phyloP scores from a whole-genome alignment of 2,797 vertebrate genomes.

The Sparus aurata region DNA sequence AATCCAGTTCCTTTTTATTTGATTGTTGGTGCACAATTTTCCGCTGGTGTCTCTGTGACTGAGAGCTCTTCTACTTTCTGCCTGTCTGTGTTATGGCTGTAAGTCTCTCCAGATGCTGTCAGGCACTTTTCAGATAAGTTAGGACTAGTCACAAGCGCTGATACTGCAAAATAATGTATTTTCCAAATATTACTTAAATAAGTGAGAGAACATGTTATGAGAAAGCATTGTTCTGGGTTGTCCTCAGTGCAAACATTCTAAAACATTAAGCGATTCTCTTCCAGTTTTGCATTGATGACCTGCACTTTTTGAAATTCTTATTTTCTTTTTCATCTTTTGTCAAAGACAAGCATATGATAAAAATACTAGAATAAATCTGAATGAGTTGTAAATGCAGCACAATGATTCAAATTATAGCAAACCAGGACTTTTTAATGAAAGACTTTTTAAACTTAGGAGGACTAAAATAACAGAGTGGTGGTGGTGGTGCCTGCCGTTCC shows the following conservation, averaged over 20 bases:
- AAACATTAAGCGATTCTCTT: too few relatives aligned
- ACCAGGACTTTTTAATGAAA: background rate
- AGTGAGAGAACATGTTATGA: slow-evolving; percentile 3
- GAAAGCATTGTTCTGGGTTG: slow-evolving; percentile 18
- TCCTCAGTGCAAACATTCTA: background rate
- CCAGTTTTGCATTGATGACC: too few relatives aligned
- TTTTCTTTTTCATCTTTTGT: background rate
- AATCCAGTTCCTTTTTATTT: slow-evolving; percentile 82
- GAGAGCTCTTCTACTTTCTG: slow-evolving; percentile 26
- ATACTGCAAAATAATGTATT: slow-evolving; percentile 47
- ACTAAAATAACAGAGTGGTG: slow-evolving; percentile 7
- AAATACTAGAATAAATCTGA: background rate
- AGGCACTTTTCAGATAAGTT: slow-evolving; percentile 76
- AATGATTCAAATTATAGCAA: background rate
- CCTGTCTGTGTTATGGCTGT: slow-evolving; percentile 10
- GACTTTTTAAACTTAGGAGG: background rate
- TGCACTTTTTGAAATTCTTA: background rate
- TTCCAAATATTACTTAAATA: background rate
- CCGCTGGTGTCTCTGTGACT: slow-evolving; percentile 68
- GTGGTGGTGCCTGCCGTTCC: background rate
- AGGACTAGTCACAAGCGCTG: slow-evolving; percentile 59
- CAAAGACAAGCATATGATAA: background rate
- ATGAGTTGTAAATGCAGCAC: background rate
- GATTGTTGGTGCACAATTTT: slow-evolving; percentile 78
- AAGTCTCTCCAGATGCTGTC: slow-evolving; percentile 20